phyloP scores from a whole-genome alignment of 2,888 invertebrate genomes.

The Dugesia japonica region DNA sequence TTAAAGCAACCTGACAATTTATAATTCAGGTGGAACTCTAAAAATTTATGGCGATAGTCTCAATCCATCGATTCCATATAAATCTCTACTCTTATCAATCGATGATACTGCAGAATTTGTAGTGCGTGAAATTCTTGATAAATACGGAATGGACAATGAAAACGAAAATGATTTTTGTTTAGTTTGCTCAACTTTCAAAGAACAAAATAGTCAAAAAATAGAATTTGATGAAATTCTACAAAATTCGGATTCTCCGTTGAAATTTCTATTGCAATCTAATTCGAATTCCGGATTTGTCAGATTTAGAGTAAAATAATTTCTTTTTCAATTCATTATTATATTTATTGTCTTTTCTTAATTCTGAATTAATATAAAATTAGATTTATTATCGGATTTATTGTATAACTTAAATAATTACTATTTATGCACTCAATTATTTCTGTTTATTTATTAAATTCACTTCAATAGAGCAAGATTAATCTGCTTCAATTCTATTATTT shows the following conservation, averaged over 20 bases:
- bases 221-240: not conserved
- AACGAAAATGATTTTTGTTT: slow-evolving; percentile 76
- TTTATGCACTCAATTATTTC: too few species aligned
- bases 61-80: slow-evolving; percentile 83
- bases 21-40: slow-evolving; percentile 47
- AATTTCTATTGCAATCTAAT: not conserved
- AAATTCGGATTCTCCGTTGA: not conserved
- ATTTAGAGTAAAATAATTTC: not conserved
- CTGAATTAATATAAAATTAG: too few species aligned
- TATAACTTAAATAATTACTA: too few species aligned
- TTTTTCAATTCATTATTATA: too few species aligned
- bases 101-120: slow-evolving; percentile 74
- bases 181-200: slow-evolving; percentile 48
- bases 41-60: slow-evolving; percentile 77
- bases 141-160: slow-evolving; percentile 72
- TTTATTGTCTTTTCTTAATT: too few species aligned
- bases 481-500: too few species aligned
- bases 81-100: slow-evolving; percentile 74
- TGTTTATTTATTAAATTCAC: too few species aligned
- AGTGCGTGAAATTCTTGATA: slow-evolving; percentile 77
- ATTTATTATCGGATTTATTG: too few species aligned
- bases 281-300: not conserved
- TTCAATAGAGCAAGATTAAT: too few species aligned
- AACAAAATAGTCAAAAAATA: not conserved
- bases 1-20: too few species aligned